phyloP scores from a whole-genome alignment of 1,140 invertebrate genomes.

The Popillia japonica region DNA sequence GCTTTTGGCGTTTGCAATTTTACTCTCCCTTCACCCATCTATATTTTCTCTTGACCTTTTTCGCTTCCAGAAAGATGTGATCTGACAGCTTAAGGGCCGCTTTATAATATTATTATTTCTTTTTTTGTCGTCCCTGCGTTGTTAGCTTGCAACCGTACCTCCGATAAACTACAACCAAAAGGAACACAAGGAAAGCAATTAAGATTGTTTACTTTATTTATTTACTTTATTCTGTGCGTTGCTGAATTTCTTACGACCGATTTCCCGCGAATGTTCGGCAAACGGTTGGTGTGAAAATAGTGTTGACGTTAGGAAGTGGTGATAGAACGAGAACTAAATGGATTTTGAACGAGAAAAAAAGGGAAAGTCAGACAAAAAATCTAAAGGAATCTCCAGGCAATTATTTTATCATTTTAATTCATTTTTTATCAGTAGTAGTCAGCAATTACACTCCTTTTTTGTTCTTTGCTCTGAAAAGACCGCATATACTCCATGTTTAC shows the following conservation, averaged over 20 bases:
- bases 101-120: slow-evolving; percentile 14
- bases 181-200: background rate
- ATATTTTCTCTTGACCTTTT: background rate
- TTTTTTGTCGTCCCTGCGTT: background rate
- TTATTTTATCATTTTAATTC: background rate
- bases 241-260: background rate
- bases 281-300: background rate
- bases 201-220: background rate
- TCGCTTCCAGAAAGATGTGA: background rate
- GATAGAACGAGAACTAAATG: background rate
- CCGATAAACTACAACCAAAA: background rate
- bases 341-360: background rate
- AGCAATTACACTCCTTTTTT: background rate
- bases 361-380: background rate
- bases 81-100: slow-evolving; percentile 11
- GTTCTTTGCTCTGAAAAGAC: too few relatives aligned
- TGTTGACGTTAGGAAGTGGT: background rate
- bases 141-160: background rate
- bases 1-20: slow-evolving; percentile 17
- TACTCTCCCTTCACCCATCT: background rate
- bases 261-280: background rate
- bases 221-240: background rate
- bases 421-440: background rate
- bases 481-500: too few relatives aligned
- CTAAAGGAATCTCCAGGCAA: background rate